These are phyloP conservation scores for Marcusenius ussheri DNA, from an alignment of 2,113 vertebrate genomes.

Conservation along the genomic window DNA sequence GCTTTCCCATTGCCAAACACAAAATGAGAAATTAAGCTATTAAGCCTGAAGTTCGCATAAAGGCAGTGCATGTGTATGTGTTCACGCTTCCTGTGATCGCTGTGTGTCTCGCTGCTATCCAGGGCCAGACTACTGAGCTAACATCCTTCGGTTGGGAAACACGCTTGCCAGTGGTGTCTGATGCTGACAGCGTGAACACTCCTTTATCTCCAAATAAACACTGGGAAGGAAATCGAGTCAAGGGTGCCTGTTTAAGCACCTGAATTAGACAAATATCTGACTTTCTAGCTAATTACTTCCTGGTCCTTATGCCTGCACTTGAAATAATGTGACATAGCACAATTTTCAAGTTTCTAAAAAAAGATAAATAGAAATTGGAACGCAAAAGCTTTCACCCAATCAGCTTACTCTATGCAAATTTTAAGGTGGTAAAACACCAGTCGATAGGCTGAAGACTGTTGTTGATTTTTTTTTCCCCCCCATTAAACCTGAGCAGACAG, in stretches of 20 bases:
- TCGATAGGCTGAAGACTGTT: neutral
- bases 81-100: neutral
- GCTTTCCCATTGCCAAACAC: neutral
- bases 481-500: neutral
- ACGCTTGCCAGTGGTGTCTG: neutral
- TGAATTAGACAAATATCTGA: neutral
- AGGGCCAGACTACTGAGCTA: neutral
- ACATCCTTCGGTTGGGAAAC: neutral
- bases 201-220: neutral
- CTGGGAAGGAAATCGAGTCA: neutral
- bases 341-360: neutral
- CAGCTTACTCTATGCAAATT: neutral
- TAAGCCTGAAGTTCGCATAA: neutral
- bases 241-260: neutral
- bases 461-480: neutral
- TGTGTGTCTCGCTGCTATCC: neutral
- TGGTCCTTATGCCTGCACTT: neutral
- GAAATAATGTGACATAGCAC: neutral
- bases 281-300: neutral
- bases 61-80: neutral
- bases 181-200: neutral
- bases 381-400: neutral
- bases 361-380: neutral
- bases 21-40: neutral
- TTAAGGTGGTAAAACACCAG: neutral